These are phyloP conservation scores for Loxodonta africana DNA, from an alignment of 2,113 vertebrate species.

Conservation along the genomic window DNA sequence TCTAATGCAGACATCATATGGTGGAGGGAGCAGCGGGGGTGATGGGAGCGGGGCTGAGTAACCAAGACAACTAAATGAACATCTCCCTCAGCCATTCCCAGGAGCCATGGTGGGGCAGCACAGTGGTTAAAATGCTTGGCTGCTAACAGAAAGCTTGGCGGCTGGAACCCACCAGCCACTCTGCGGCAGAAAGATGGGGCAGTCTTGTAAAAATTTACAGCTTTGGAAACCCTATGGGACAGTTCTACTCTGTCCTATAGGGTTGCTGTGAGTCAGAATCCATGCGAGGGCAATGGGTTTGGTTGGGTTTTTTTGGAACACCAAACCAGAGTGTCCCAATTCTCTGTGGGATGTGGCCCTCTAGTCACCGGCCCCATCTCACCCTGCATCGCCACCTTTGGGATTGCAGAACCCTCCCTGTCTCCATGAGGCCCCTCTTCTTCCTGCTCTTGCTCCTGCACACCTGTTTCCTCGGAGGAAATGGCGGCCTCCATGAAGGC, in stretches of 20 bases:
- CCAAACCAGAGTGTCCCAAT: background rate
- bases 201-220: too few species aligned
- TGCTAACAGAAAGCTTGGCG: too few species aligned
- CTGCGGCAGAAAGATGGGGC: too few species aligned
- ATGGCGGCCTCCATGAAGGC: slow-evolving; percentile 85
- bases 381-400: background rate
- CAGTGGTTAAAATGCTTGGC: too few species aligned
- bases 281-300: too few species aligned
- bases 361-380: background rate
- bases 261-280: too few species aligned
- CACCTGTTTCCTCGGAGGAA: slow-evolving; percentile 82
- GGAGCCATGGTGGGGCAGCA: too few species aligned
- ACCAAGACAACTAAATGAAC: fast-evolving
- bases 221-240: too few species aligned
- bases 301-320: background rate
- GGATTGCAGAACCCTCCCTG: slow-evolving; percentile 65
- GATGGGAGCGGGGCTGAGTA: too few species aligned
- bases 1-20: background rate
- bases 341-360: fast-evolving
- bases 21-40: fast-evolving
- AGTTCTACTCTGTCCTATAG: too few species aligned
- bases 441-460: slow-evolving; percentile 85
- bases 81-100: fast-evolving
- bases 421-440: slow-evolving; percentile 87
- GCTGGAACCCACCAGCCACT: too few species aligned